Base-by-base conservation (phyloP, 2,888 invertebrate species). In the Aspidiotus destructor region DNA sequence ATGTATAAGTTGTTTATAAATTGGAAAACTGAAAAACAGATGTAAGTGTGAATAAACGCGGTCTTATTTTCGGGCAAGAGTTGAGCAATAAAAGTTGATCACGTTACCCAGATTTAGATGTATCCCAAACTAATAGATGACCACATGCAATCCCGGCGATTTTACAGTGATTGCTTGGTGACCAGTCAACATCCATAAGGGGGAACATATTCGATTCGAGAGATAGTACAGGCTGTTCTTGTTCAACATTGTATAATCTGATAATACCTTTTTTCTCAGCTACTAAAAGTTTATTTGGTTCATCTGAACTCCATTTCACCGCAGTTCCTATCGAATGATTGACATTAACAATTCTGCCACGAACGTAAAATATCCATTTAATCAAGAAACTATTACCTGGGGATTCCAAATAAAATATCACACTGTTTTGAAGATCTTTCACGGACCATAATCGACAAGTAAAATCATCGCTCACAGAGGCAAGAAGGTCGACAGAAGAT, bases 391-490 rank as follows among this genome's bases (percentile, higher is more conserved):
- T 28, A 28, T 28, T 81, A 55, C 79, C 79, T 77, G 69, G 48
- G 73, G 74, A 61, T 58, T 53, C 57, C 11, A 63, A 16, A 57
- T 68, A 70, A 41, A 62, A 68, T 41, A 60, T 40, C 40, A 42
- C 41, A 48, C 58, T 62, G 41, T 55, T 65, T 58, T 61, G 52
- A 15, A 57, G 60, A 15, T 81, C 79, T 69, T 79, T 78, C 7
- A 80, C 75, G 42, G 78, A 77, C 88, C 88, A 89, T 41, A 89
- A 78, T 74, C 83, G 82, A 74, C 87, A 87, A 0, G 86, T 85
- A 72, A 85, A 83, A 76, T 89, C 89, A 77, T 89, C 89, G 72
- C 88, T 85, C 1, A 84, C 85, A n/a, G 87, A 87, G 15, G 86
- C 88, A 64, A 89, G 76, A 72, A 82, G 81, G 69, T 82, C 82